Evolutionary conservation across 2,113 vertebrate species (phyloP).

Genomic region (Platichthys flesus): DNA sequence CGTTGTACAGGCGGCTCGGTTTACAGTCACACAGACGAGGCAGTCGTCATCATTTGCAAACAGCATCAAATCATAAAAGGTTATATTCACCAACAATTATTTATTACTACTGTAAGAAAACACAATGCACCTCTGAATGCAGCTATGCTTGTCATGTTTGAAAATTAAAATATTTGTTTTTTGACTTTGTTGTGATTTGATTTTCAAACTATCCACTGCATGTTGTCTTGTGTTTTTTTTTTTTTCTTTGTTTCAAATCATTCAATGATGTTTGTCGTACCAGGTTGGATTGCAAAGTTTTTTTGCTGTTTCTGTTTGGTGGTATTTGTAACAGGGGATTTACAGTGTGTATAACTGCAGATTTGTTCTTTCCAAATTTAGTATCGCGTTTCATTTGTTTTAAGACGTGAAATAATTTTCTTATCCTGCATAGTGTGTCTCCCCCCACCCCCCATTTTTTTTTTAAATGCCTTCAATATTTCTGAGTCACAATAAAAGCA

Average conservation of each 20-base stretch:
- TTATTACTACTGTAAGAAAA: slow-evolving; percentile 8
- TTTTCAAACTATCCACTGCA: slow-evolving; percentile 5
- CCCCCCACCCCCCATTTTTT: neutral
- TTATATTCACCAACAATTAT: slow-evolving; percentile 1
- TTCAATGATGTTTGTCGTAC: slow-evolving; percentile 13
- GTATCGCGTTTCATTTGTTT: no score
- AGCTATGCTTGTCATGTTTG: slow-evolving; percentile 3
- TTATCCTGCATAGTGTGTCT: slow-evolving; percentile 31
- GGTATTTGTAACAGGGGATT: slow-evolving; percentile 26
- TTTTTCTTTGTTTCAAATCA: neutral
- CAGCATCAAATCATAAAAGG: neutral
- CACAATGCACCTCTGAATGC: slow-evolving; percentile 22
- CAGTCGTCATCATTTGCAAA: neutral
- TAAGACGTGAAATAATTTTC: slow-evolving; percentile 54
- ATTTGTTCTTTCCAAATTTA: no score
- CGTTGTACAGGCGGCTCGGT: neutral
- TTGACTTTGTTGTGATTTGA: neutral
- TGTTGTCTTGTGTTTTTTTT: slow-evolving; percentile 13
- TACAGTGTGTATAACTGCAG: slow-evolving; percentile 33
- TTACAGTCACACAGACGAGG: neutral
- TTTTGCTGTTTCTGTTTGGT: slow-evolving; percentile 4
- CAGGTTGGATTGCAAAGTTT: slow-evolving; percentile 7
- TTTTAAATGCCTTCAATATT: slow-evolving; percentile 34
- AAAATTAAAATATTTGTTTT: neutral
- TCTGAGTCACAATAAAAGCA: slow-evolving; percentile 54